These are phyloP conservation scores for Bubo scandiacus DNA, from an alignment of 2,113 vertebrate genomes.

Conservation along the genomic window DNA sequence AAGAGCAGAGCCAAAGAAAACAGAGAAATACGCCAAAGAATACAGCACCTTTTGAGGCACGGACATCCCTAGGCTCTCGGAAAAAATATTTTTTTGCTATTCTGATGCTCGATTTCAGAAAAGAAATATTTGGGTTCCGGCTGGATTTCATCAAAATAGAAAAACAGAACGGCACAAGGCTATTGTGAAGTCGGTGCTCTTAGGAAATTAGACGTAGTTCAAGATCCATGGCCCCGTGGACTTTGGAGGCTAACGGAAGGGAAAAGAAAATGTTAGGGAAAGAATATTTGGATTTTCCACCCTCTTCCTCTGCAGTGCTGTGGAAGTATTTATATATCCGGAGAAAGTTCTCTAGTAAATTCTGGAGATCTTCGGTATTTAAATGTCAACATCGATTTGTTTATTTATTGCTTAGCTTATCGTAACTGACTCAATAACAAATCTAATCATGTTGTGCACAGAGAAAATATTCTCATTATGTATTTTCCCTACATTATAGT, in stretches of 20 bases:
- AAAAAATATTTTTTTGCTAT: slow-evolving; percentile 7
- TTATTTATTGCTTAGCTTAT: slow-evolving; percentile 83
- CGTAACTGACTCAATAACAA: slow-evolving; percentile 79
- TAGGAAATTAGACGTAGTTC: background rate
- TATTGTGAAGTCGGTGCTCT: background rate
- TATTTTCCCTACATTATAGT: slow-evolving; percentile 73
- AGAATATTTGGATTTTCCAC: slow-evolving; percentile 43
- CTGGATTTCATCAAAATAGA: slow-evolving; percentile 54
- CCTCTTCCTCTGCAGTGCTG: slow-evolving; percentile 38
- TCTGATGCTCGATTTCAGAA: slow-evolving; percentile 38
- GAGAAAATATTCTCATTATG: slow-evolving; percentile 74
- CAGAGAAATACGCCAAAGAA: slow-evolving; percentile 47
- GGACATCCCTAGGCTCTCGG: slow-evolving; percentile 18
- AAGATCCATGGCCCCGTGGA: slow-evolving; percentile 25
- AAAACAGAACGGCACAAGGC: background rate
- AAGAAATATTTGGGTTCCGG: slow-evolving; percentile 51
- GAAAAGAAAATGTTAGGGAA: slow-evolving; percentile 43
- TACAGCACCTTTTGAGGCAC: slow-evolving; percentile 40
- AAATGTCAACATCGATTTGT: slow-evolving; percentile 82
- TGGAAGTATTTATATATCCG: slow-evolving; percentile 73
- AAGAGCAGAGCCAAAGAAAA: slow-evolving; percentile 42
- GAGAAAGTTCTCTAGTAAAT: slow-evolving; percentile 76
- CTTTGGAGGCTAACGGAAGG: slow-evolving; percentile 8
- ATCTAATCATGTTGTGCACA: slow-evolving; percentile 75
- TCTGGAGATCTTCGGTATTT: slow-evolving; percentile 78